Percentiles rank a stretch among this genome's conserved stretches.
Conservation (phyloP, 2,113 vertebrate genomes). For the Ginglymostoma cirratum region DNA sequence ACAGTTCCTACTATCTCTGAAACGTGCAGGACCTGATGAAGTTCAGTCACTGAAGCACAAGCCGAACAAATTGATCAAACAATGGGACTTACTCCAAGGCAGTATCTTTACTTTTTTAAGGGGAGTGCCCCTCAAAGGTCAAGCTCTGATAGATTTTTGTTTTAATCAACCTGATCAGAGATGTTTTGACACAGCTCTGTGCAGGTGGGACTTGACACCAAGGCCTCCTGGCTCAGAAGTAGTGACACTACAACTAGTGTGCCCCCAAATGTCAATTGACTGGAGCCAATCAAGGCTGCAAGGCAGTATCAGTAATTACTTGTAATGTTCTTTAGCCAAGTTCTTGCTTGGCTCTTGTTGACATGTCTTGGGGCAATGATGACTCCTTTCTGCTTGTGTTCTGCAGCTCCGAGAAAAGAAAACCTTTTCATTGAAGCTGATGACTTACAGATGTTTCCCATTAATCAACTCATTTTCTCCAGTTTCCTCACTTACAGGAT, state of each 20-base stretch:
- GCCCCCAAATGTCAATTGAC: no score
- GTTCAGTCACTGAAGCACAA: not conserved
- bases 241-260: no score
- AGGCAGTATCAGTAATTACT: not conserved
- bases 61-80: not conserved
- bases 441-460: not conserved
- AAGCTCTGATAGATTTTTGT: no score
- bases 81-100: not conserved
- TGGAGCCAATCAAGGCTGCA: no score
- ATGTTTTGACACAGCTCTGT: no score
- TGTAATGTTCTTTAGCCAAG: not conserved
- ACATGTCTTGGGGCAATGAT: not conserved
- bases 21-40: not conserved
- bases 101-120: no score
- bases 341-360: not conserved
- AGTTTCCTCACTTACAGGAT: not conserved
- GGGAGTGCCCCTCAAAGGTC: no score
- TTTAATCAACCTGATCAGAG: no score
- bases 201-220: no score
- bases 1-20: no score
- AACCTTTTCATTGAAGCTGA: not conserved
- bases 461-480: not conserved
- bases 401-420: not conserved
- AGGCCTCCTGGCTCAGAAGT: no score
- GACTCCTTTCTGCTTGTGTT: not conserved